Evolutionary conservation across 1,140 invertebrate genomes (phyloP), one percentile per base, ranked within the genome.

Genomic region (Drosophila malerkotliana): DNA sequence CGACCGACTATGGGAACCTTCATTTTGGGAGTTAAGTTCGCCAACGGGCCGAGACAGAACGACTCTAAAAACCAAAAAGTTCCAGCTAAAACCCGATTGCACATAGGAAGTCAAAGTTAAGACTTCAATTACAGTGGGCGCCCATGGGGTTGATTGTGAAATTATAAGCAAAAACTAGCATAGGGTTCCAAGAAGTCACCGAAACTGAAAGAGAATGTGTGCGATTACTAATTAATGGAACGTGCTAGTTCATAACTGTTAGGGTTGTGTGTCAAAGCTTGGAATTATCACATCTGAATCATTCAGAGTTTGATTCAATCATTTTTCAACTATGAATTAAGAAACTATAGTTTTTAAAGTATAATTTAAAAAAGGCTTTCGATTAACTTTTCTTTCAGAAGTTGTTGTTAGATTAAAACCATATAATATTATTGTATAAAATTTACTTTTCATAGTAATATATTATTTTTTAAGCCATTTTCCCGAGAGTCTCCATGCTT

Each of bases 31-130:
- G 82, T 88, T 88, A 64, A 51, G 72, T 77, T 87, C 67, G 63
- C 62, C 47, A 12, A 48, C 44, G 63, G 62, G 62, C 61, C 61
- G 44, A 67, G 62, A 69, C 64, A 64, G 47, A 72, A 61, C 32
- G 48, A 53, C 55, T 62, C 58, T 52, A 61, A 32, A 61, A 49
- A 30, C 34, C 39, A 61, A 37, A 62, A 32, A 73, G 51, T 61
- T 62, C 69, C 57, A 62, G 69, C 41, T 72, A 72, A 72, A 60
- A 72, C 55, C 55, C 77, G 73, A 71, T 49, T 62, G 69, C 83
- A 83, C 37, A 85, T 88, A 85, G 69, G 78, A 82, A 85, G 78
- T 87, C 73, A 59, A 56, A 74, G 64, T 30, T 48, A 53, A 63
- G 78, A 57, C 63, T 88, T 66, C 44, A 78, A 88, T 85, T 88